Evolutionary conservation across 2,113 vertebrate species (phyloP), one percentile per base, ranked within the genome.

Genomic region (Leucopsar rothschildi): DNA sequence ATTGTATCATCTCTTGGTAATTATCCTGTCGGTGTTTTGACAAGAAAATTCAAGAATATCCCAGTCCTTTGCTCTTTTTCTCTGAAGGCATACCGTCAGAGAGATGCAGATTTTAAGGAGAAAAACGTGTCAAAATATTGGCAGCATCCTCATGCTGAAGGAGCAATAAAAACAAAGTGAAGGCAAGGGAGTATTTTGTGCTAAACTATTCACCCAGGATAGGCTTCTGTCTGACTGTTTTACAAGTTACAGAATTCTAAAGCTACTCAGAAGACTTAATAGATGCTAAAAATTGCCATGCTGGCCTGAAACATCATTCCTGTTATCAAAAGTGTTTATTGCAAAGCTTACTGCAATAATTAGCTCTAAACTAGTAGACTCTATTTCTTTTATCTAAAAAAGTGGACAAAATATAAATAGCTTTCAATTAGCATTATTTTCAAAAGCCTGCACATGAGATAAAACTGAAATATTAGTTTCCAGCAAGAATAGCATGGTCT

Each of bases 151-250:
- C 8, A 0, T 80, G 79, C 39, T 77, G 59, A 85, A 95, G 68
- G 77, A 93, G 90, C 71, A 94, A 91, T 94, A 90, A 92, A 96
- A 92, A 28, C 61, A 81, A 96, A 97, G 78, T 77, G 71, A 82
- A 94, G 56, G 52, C 88, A 92, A 70, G 75, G 87, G 90, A 94
- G 87, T 66, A 72, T 85, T 95, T 92, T 88, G 63, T 70, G 66
- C 63, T 95, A 80, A 96, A 92, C 91, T 93, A 29, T 76, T 90
- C 82, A 90, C 55, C 49, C 66, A 86, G 82, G 85, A 88, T 64
- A 94, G 55, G 50, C 29, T 95, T 92, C 53, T 95, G 50, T 61
- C 81, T 94, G 56, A 72, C 73, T 95, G 81, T 66, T 95, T 96
- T 55, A 91, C 45, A 92, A 89, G 50, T 92, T 94, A 82, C 45